Percentiles rank a stretch among this genome's conserved stretches.
Evolutionary conservation across 2,113 vertebrate genomes (phyloP).

Genomic region (Oreochromis tanganicae): DNA sequence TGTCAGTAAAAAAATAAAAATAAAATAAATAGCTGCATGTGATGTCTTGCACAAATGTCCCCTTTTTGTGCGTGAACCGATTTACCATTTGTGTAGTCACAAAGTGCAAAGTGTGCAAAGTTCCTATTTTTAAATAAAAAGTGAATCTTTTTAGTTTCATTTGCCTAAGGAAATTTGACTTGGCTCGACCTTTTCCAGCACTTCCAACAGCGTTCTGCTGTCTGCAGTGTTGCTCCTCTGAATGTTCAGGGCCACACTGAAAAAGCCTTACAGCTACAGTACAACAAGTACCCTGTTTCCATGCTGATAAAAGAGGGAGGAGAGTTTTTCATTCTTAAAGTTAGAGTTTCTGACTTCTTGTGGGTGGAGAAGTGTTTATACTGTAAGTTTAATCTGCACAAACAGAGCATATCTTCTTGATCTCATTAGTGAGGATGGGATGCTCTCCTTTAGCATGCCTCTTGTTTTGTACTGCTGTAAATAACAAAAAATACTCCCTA

Average conservation of each 20-base stretch:
- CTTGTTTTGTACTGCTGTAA: background rate
- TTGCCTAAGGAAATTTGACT: background rate
- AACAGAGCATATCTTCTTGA: conserved; percentile 16
- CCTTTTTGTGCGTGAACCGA: background rate
- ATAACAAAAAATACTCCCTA: background rate
- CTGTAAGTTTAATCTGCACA: conserved; percentile 19
- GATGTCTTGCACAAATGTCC: background rate
- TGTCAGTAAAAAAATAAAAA: background rate
- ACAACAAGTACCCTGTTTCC: background rate
- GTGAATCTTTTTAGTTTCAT: background rate
- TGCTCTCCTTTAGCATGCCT: background rate
- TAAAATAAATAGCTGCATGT: background rate
- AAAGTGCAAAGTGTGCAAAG: background rate
- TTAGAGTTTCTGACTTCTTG: background rate
- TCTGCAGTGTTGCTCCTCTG: background rate
- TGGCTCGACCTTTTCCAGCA: background rate
- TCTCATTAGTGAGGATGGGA: conserved; percentile 7
- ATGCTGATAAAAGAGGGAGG: background rate
- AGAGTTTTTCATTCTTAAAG: conserved; percentile 5
- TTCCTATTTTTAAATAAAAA: background rate
- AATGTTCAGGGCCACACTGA: background rate
- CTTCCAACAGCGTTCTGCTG: background rate
- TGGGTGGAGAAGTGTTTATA: conserved; percentile 23
- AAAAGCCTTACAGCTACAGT: background rate
- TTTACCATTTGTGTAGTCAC: background rate